Evolutionary conservation across 2,888 invertebrate species (phyloP).

Genomic region (Exocentrus adspersus): DNA sequence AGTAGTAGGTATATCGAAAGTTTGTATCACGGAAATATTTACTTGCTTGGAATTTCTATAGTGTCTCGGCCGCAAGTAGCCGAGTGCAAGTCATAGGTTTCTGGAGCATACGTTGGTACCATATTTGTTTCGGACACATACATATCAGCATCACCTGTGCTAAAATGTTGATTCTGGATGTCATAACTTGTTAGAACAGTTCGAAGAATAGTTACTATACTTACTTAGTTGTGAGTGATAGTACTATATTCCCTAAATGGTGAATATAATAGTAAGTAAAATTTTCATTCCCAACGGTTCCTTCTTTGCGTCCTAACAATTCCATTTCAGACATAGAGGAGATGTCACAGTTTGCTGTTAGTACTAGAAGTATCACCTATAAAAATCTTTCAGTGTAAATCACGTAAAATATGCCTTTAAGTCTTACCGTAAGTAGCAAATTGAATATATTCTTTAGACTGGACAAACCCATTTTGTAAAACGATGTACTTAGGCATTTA

Average conservation of each 20-base stretch:
- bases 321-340: slow-evolving; percentile 13
- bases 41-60: slow-evolving; percentile 42
- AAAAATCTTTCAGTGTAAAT: background rate
- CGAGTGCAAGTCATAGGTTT: slow-evolving; percentile 42
- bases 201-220: too few relatives aligned
- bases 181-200: too few relatives aligned
- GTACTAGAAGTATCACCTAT: background rate
- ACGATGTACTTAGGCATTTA: too few relatives aligned
- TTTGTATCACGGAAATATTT: background rate
- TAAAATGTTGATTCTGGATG: slow-evolving; percentile 24
- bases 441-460: background rate
- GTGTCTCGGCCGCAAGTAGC: slow-evolving; percentile 45
- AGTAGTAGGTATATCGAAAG: slow-evolving; percentile 6
- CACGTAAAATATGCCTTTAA: background rate
- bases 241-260: slow-evolving; percentile 31
- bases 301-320: slow-evolving; percentile 31
- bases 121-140: slow-evolving; percentile 41
- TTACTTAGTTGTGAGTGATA: slow-evolving; percentile 14
- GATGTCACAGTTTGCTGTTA: background rate
- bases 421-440: background rate
- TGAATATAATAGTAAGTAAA: slow-evolving; percentile 35
- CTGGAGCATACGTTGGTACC: slow-evolving; percentile 42
- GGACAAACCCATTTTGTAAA: too few relatives aligned
- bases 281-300: slow-evolving; percentile 33
- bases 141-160: slow-evolving; percentile 45